Evolutionary conservation across 2,888 invertebrate species (phyloP), one percentile per base, ranked within the genome.

Genomic region (Pollenia labialis): DNA sequence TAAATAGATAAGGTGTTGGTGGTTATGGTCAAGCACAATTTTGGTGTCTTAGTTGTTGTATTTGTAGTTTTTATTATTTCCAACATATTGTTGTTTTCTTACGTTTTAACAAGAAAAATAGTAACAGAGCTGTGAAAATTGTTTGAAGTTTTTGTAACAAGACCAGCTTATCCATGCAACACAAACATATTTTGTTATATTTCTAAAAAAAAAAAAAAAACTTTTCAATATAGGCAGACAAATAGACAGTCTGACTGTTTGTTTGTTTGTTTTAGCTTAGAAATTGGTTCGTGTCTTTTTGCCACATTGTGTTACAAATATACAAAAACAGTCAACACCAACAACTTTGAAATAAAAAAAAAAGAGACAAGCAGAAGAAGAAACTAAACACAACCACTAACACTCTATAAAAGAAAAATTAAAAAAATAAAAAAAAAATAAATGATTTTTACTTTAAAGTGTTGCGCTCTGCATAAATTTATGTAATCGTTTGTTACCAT

Each of bases 401-500:
- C 74, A 66, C 60, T 81, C 62, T 75, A 14, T 50, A 62, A 52
- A 62, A 50, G 16, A 1, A 79, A 69, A 40, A 66, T 12, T 4
- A 44, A 23, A 32, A 32, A 18, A 4, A 11, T 50, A 42, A 60
- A 60, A 46, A 44, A 60, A 52, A 60, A 66, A 40, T 68, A 68
- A 60, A 64, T 76, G 16, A 74, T 42, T 69, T 74, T 92, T 91
- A 90, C 91, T 91, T 91, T 90, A 91, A 91, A 92, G 92, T 92
- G 92, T 90, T 91, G 90, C 88, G 87, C 92, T 87, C 87, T 87
- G 91, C 91, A 92, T 92, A 91, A 92, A 92, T 92, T 91, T 91
- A 90, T 90, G 91, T 92, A 92, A 92, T 92, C 90, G 92, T 91
- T 92, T 92, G 92, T 91, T 92, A 91, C 92, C 92, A 92, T 92